phyloP scores from a whole-genome alignment of 2,888 invertebrate genomes.

The Atherix ibis region DNA sequence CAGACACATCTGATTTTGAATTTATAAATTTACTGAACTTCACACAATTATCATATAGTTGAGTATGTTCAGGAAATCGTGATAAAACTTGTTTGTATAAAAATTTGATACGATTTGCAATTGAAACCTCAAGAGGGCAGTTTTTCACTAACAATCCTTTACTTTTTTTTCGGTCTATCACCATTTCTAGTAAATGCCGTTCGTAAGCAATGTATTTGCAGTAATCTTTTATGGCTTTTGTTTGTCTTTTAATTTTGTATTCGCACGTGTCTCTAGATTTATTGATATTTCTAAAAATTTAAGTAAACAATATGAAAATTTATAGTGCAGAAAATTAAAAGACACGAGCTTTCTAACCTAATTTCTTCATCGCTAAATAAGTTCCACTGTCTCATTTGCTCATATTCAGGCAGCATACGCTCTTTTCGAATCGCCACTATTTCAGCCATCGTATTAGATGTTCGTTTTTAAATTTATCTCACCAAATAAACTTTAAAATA shows the following conservation, averaged over 20 bases:
- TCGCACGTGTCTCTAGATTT: conserved; percentile 22
- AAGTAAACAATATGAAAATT: neutral
- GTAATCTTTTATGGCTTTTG: conserved; percentile 19
- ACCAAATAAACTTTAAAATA: no score
- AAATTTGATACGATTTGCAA: conserved; percentile 54
- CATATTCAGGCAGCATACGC: conserved; percentile 63
- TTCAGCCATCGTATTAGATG: conserved; percentile 66
- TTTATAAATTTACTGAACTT: conserved; percentile 58
- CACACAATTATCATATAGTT: conserved; percentile 62
- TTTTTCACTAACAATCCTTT: no score
- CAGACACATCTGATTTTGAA: conserved; percentile 38
- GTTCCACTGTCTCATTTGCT: conserved; percentile 56
- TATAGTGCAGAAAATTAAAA: neutral
- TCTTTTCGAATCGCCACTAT: conserved; percentile 63
- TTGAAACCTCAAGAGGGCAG: conserved; percentile 49
- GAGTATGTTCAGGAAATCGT: conserved; percentile 53
- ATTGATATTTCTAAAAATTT: conserved; percentile 18
- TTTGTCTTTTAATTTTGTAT: conserved; percentile 20
- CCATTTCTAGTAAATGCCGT: conserved; percentile 19
- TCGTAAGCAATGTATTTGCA: conserved; percentile 26
- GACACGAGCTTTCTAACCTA: conserved; percentile 5
- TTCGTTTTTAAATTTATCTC: no score
- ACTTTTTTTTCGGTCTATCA: no score
- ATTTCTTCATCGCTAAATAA: conserved; percentile 56
- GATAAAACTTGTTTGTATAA: conserved; percentile 55